Evolutionary conservation across 1,140 invertebrate genomes (phyloP), one percentile per base, ranked within the genome.

Genomic region (Lethrus apterus): DNA sequence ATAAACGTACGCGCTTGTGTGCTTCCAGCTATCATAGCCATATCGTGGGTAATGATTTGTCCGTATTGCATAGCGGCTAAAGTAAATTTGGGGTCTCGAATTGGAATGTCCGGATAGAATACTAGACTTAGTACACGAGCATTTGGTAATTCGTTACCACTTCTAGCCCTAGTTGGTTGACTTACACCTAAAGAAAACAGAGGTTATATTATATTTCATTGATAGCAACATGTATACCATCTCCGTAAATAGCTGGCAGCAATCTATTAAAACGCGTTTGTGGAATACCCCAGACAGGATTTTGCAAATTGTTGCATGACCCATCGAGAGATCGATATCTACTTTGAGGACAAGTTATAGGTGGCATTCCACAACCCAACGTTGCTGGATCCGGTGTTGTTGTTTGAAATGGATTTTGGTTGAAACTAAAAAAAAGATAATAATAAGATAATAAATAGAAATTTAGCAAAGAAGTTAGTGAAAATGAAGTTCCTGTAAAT

Each of bases 1-100:
- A 17, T 8, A 48, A 61, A 73, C 79, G 76, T 72, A 86, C 84
- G 81, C 15, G 79, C 76, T 66, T 86, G 83, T 3, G 83, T 81
- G 20, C 64, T 68, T 18, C 80, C 81, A 45, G 80, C 80, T 30
- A 81, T 78, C 65, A 86, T 71, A 33, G 79, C 83, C 81, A 90
- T 86, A 58, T 93, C 88, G 62, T 92, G 88, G 3, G 86, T 87
- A 17, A 92, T 81, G 40, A 92, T 84, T 65, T 92, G 89, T 5
- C 87, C 88, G 76, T 82, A 91, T 51, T 90, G 85, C 80, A 90
- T 89, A 13, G 85, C 75, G n/a, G 76, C 77, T 1, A 90, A 64
- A 2, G 81, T 85, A 70, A 78, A 87, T 33, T 78, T 65, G 0
- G 73, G 78, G 65, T 89, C 84, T 17, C 71, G 63, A 4, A 73